Evolutionary conservation across 2,113 vertebrate genomes (phyloP).

Genomic region (Ageneiosus marmoratus): DNA sequence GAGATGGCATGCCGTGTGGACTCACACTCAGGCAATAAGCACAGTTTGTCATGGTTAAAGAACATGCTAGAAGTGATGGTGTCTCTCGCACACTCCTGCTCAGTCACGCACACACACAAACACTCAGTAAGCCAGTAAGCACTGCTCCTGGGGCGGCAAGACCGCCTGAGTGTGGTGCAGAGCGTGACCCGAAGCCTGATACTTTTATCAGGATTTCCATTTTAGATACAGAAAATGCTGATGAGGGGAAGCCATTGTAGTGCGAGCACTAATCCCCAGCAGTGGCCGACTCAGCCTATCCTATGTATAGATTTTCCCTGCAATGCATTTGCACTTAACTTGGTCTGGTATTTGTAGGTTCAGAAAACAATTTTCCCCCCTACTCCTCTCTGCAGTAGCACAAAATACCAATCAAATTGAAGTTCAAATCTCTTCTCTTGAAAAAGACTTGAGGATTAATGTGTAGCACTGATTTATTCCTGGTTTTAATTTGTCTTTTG

Average conservation of each 20-base stretch:
- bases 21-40: constrained; percentile 43
- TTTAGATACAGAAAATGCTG: constrained; percentile 76
- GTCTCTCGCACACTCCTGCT: constrained; percentile 34
- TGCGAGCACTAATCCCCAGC: constrained; percentile 66
- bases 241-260: constrained; percentile 66
- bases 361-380: constrained; percentile 34
- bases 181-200: constrained; percentile 59
- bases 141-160: constrained; percentile 10
- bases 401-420: constrained; percentile 57
- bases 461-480: constrained; percentile 56
- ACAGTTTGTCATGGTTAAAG: constrained; percentile 42
- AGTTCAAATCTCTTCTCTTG: constrained; percentile 59
- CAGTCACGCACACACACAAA: constrained; percentile 15
- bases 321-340: constrained; percentile 49
- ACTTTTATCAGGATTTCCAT: constrained; percentile 73
- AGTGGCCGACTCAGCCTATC: constrained; percentile 53
- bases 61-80: constrained; percentile 27
- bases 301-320: constrained; percentile 47
- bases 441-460: constrained; percentile 59
- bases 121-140: constrained; percentile 14
- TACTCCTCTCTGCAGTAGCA: constrained; percentile 15
- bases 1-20: constrained; percentile 35
- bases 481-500: constrained; percentile 61
- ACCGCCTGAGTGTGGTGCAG: constrained; percentile 50
- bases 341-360: constrained; percentile 54